Evolutionary conservation across 1,140 invertebrate genomes (phyloP), one percentile per base, ranked within the genome.

Genomic region (Drosophila tsacasi): DNA sequence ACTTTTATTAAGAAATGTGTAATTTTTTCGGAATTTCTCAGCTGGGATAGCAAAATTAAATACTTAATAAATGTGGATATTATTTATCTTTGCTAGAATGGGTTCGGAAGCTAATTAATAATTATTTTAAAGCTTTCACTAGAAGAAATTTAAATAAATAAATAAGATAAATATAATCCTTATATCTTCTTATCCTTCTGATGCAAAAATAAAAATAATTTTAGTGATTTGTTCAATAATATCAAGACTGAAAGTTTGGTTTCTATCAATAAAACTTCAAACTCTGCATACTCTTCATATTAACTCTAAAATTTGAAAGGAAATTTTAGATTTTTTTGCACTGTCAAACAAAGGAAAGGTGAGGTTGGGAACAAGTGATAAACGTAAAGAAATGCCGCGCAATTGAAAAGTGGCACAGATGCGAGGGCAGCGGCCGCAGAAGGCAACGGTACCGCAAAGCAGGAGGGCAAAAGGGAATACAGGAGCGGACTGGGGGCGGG

Each of bases 401-500:
- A 87, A 89, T 89, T 87, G 84, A 89, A 87, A 87, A 87, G 73
- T 87, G 59, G 84, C 84, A 87, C 84, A 87, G 74, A 76, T 80
- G 80, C 62, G 60, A 65, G 50, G 67, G 76, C 81, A 71, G 47
- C 49, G 73, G 64, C 75, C 75, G 21, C 60, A 73, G 69, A 61
- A 74, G 46, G 69, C 77, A 87, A 83, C 84, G 77, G 85, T 81
- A 87, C 50, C 67, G 32, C 25, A 71, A 46, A 44, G 44, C 47
- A 59, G 46, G 52, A 58, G 57, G 35, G 39, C 46, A 47, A 61
- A 61, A 49, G 30, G 42, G 52, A 75, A 39, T 49, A 15, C 68
- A 73, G 67, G 67, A 58, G 54, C 37, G 52, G 27, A 60, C 23
- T 59, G 68, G 54, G 67, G 69, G 54, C 50, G 68, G 63, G 68